phyloP scores from a whole-genome alignment of 2,113 vertebrate species.

The Sander vitreus region DNA sequence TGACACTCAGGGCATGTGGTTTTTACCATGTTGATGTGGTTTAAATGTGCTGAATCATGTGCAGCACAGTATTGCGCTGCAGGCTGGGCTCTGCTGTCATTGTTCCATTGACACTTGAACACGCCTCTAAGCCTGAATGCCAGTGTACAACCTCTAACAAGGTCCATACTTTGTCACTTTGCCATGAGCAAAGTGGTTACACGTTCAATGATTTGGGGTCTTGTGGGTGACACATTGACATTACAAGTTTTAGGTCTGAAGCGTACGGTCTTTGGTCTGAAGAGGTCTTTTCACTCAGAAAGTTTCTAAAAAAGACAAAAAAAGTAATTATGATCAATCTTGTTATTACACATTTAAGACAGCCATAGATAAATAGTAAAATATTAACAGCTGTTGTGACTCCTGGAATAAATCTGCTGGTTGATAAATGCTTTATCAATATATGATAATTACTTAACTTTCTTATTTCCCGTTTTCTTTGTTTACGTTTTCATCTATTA shows the following conservation, averaged over 20 bases:
- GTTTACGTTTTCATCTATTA: not conserved
- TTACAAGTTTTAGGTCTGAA: not conserved
- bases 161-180: not conserved
- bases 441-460: not conserved
- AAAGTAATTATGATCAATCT: not conserved
- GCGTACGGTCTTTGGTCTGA: not conserved
- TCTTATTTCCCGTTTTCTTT: not conserved
- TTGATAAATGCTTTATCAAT: not conserved
- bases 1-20: not conserved
- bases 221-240: not conserved
- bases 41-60: slow-evolving; percentile 38
- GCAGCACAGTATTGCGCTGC: not conserved
- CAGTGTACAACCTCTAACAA: not conserved
- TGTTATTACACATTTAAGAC: not conserved
- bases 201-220: not conserved
- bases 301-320: no score
- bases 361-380: slow-evolving; percentile 7
- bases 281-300: not conserved
- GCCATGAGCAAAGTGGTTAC: not conserved
- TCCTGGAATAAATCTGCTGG: not conserved
- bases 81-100: not conserved
- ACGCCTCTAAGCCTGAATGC: not conserved
- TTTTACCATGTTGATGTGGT: not conserved
- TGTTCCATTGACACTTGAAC: not conserved
- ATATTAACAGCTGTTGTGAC: not conserved